Evolutionary conservation across 1,140 invertebrate genomes (phyloP).

Genomic region (Chrysomallon squamiferum): DNA sequence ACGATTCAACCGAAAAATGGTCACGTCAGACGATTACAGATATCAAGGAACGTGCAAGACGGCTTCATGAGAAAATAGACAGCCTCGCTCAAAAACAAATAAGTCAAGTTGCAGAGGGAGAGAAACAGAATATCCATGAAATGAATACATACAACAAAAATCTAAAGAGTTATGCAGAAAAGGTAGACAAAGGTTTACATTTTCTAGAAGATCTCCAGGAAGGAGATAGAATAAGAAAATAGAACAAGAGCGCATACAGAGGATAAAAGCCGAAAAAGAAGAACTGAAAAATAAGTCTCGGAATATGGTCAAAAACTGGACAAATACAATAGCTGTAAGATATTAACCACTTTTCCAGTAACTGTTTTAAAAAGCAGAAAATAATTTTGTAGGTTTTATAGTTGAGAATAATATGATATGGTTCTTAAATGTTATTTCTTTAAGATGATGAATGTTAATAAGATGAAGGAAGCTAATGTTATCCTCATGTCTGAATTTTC

Average conservation of each 20-base stretch:
- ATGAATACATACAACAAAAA: slow-evolving; percentile 30
- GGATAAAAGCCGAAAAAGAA: slow-evolving; percentile 50
- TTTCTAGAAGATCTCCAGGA: slow-evolving; percentile 50
- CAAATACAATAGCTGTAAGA: slow-evolving; percentile 62
- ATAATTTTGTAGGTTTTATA: too few species aligned
- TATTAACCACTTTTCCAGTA: too few species aligned
- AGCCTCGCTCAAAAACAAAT: slow-evolving; percentile 28
- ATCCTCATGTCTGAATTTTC: too few species aligned
- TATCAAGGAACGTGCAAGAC: slow-evolving; percentile 27
- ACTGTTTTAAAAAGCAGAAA: too few species aligned
- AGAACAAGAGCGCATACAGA: slow-evolving; percentile 51
- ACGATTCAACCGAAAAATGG: slow-evolving; percentile 19
- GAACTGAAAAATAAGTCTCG: slow-evolving; percentile 53
- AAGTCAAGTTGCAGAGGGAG: slow-evolving; percentile 17
- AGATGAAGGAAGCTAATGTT: too few species aligned
- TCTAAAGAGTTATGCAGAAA: slow-evolving; percentile 28
- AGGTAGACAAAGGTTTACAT: slow-evolving; percentile 31
- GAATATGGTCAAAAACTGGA: slow-evolving; percentile 61
- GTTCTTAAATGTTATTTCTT: too few species aligned
- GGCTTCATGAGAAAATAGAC: slow-evolving; percentile 28
- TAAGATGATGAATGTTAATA: too few species aligned
- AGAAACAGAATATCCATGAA: slow-evolving; percentile 20
- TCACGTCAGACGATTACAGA: slow-evolving; percentile 17
- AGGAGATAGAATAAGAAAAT: slow-evolving; percentile 55
- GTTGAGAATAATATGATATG: too few species aligned